These are phyloP conservation scores for Neoarius graeffei DNA, from an alignment of 2,113 vertebrate genomes.

Conservation along the genomic window DNA sequence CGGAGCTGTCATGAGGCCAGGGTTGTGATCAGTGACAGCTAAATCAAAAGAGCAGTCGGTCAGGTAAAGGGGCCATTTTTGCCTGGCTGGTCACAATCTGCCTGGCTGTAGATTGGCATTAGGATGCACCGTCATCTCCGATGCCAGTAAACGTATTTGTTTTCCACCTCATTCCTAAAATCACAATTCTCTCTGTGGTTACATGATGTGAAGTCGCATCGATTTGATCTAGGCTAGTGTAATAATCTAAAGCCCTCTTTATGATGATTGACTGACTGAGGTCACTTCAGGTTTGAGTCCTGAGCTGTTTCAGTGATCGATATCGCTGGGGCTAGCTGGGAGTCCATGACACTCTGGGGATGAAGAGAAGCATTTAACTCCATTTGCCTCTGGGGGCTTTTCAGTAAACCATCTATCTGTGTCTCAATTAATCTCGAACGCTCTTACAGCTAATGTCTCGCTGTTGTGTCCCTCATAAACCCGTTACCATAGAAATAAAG, in stretches of 20 bases:
- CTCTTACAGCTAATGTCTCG: slow-evolving; percentile 3
- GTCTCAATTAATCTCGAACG: slow-evolving; percentile 3
- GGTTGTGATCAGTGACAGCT: slow-evolving; percentile 35
- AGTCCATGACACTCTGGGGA: slow-evolving; percentile 48
- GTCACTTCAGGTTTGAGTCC: slow-evolving; percentile 39
- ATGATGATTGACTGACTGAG: slow-evolving; percentile 27
- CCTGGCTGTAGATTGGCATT: slow-evolving; percentile 12
- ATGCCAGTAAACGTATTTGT: neutral
- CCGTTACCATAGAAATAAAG: slow-evolving; percentile 24
- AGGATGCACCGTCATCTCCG: neutral
- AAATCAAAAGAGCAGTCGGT: slow-evolving; percentile 39
- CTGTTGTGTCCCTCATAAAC: slow-evolving; percentile 7
- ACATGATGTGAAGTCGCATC: neutral
- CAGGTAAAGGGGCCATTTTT: slow-evolving; percentile 14
- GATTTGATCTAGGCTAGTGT: neutral
- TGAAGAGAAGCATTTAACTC: slow-evolving; percentile 34
- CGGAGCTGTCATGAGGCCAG: slow-evolving; percentile 30
- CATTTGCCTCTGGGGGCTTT: slow-evolving; percentile 34
- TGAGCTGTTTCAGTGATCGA: slow-evolving; percentile 45
- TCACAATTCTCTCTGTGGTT: neutral
- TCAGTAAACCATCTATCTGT: slow-evolving; percentile 29
- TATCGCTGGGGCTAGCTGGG: slow-evolving; percentile 38
- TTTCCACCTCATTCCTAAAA: neutral
- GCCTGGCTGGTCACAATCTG: slow-evolving; percentile 5
- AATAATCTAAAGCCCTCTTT: slow-evolving; percentile 27